Evolutionary conservation across 2,888 invertebrate genomes (phyloP).

Genomic region (Eupithecia inturbata): DNA sequence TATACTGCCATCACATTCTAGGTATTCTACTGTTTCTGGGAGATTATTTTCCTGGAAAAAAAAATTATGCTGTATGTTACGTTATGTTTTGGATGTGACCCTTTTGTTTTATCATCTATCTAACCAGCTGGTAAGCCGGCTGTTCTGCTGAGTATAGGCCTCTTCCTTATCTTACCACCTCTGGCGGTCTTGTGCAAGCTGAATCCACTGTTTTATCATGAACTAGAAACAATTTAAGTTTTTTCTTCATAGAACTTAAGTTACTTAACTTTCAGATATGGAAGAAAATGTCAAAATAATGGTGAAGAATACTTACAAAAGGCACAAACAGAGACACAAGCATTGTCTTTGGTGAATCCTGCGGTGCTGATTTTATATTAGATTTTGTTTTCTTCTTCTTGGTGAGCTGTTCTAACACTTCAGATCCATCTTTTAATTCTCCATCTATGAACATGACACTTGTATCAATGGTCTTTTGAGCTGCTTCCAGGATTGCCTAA

Average conservation of each 20-base stretch:
- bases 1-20: conserved; percentile 87
- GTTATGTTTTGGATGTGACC: not conserved
- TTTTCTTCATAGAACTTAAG: not conserved
- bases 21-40: conserved; percentile 78
- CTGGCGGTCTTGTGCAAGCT: not conserved
- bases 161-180: not conserved
- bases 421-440: conserved; percentile 85
- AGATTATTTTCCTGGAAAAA: conserved; percentile 72
- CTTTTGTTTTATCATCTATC: not conserved
- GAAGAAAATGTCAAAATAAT: not conserved
- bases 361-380: conserved; percentile 67
- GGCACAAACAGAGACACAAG: conserved; percentile 88
- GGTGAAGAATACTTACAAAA: conserved; percentile 81
- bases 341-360: conserved; percentile 80
- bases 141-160: not conserved
- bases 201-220: not conserved
- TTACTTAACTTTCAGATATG: not conserved
- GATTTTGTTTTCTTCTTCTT: conserved; percentile 85
- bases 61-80: not conserved
- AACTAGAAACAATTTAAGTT: not conserved
- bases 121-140: not conserved
- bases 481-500: conserved; percentile 85
- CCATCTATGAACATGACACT: conserved; percentile 91
- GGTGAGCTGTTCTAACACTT: conserved; percentile 85
- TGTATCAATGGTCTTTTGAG: conserved; percentile 84